Base-by-base conservation (phyloP, 2,888 invertebrate species). In the Dynastes hyllus region DNA sequence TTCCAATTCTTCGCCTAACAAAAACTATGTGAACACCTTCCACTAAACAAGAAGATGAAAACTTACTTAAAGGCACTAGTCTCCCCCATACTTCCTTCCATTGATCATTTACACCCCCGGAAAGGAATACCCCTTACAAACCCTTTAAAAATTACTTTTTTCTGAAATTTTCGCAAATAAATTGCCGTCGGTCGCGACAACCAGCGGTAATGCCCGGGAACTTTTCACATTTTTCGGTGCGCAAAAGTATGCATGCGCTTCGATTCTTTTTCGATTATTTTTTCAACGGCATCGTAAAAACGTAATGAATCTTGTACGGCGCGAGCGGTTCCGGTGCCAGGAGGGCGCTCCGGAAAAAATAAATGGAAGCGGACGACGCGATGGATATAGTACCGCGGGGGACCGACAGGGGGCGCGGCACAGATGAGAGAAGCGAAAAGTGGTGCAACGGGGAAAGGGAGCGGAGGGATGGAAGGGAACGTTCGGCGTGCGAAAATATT, bases 221-320 rank as follows among this genome's bases (percentile, higher is more conserved):
- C 58, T 73, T 58, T 55, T 40, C 73, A 37, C 73, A 73, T 73
- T 73, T 73, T 8, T 58, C 22, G 32, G 29, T 32, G 32, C 58
- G 13, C 58, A 22, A 58, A 73, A 73, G 51, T 58, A 55, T 55
- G 58, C 37, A 73, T 58, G 73, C 69, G 50, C 73, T 58, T 58
- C 73, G 58, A 58, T 58, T 73, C 45, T 73, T 71, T 55, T 58
- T 37, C 55, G 58, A 73, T 73, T 73, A 73, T 73, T 73, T 73
- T 73, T 73, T 73, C 73, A 73, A 40, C 73, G 37, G 40, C 16
- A 32, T 40, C 55, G 73, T 58, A 73, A 73, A 73, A 73, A 58
- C 58, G 73, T 73, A 73, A 73, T 73, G 73, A 73, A 73, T 73
- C 73, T 73, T 73, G 58, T 61, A 61, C 73, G 58, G 40, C 5